Evolutionary conservation across 1,140 invertebrate species (phyloP), one percentile per base, ranked within the genome.

Genomic region (Eupristina koningsbergeri): DNA sequence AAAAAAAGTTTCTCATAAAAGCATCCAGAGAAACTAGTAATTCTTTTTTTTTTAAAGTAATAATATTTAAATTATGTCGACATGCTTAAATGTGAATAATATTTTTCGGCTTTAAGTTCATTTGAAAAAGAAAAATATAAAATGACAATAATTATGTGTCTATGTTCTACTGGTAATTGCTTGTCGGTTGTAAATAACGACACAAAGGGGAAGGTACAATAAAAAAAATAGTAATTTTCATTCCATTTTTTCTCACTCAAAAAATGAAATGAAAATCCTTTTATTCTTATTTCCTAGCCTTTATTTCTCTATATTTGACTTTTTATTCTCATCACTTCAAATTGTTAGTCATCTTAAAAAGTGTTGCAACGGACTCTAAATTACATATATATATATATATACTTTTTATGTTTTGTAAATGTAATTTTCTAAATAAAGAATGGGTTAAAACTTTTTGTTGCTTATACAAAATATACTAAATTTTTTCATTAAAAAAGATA

Each of bases 271-370:
- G 79, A 71, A 64, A 75, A 67, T 76, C 29, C 41, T 50, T 76
- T 50, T 45, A 76, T 76, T 76, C 80, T 76, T 76, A 81, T 81
- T 69, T 71, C 9, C 19, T 22, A 31, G 26, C 61, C 17, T 13
- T 81, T 58, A 61, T 61, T 61, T 41, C 69, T 74, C 61, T 74
- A 69, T 61, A 29, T 61, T 61, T 80, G 78, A 3, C 78, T 81
- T 81, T 81, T 45, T 50, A 81, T 81, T 81, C 80, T 73, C 80
- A 61, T 58, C 69, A 50, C 47, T 36, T 74, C 50, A 19, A 45
- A 22, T 47, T 69, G 69, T 80, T 80, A 58, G 47, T 69, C 41
- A 45, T 17, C 64, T 50, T 71, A 53, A 74, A 80, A 74, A 29
- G 69, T 61, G 45, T 61, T 58, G 69, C 39, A 80, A 71, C 47